Conservation (phyloP, 53 echinoderm and acorn worm species). For the Zoroaster sp. region DNA sequence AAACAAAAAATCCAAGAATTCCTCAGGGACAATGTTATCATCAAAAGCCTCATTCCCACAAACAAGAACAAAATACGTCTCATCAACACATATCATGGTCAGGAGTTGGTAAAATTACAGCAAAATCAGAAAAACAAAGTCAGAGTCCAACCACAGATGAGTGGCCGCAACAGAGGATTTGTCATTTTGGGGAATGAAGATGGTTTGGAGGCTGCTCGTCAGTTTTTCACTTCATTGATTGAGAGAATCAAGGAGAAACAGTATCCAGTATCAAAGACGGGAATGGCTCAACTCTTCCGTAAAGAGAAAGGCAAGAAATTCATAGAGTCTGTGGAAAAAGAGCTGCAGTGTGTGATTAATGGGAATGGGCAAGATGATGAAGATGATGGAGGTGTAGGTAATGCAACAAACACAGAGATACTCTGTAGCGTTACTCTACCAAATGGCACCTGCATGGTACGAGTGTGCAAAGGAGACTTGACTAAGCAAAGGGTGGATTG, state of each 20-base stretch:
- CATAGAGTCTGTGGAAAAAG: conserved; percentile 1
- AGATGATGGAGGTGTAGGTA: neutral
- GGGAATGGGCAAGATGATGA: neutral
- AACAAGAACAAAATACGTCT: conserved; percentile 16
- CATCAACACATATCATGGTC: neutral
- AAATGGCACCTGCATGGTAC: neutral
- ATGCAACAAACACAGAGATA: neutral
- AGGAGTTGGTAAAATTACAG: neutral
- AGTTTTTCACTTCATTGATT: neutral
- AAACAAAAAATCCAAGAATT: neutral
- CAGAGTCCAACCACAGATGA: neutral
- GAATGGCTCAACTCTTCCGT: conserved; percentile 55
- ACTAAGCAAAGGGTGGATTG: conserved; percentile 57
- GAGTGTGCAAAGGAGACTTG: conserved; percentile 60
- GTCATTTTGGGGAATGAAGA: conserved; percentile 23
- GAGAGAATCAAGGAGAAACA: conserved; percentile 27
- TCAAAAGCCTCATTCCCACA: neutral
- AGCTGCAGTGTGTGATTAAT: conserved; percentile 36
- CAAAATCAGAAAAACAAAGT: conserved; percentile 2
- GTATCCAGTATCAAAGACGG: conserved; percentile 57
- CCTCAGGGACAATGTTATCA: conserved; percentile 44
- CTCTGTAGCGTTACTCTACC: conserved; percentile 22
- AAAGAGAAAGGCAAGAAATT: conserved; percentile 42
- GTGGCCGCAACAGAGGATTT: conserved; percentile 32
- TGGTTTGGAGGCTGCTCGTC: conserved; percentile 9